Evolutionary conservation across 1,140 invertebrate genomes (phyloP).

Genomic region (Ditylenchus dipsaci): DNA sequence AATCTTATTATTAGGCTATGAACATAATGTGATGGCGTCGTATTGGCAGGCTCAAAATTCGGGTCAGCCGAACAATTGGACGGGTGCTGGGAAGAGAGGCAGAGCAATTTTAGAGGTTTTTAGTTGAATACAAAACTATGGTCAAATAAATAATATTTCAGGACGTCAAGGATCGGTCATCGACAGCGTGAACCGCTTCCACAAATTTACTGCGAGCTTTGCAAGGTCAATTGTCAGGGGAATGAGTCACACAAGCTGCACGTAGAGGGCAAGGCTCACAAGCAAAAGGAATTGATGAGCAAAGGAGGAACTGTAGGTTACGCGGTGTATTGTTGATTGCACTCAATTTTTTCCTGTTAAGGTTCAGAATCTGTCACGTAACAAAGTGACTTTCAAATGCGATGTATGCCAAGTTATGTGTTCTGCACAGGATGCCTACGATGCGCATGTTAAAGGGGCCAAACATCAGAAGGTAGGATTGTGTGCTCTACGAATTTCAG

Average conservation of each 20-base stretch:
- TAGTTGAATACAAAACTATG: no score
- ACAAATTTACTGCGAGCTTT: slow-evolving; percentile 32
- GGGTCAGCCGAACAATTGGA: no score
- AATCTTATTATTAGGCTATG: no score
- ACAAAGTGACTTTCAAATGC: slow-evolving; percentile 63
- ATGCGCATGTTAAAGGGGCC: slow-evolving; percentile 89
- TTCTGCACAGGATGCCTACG: slow-evolving; percentile 88
- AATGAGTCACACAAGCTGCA: slow-evolving; percentile 91
- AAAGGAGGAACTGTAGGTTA: slow-evolving; percentile 64
- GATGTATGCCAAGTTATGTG: slow-evolving; percentile 91
- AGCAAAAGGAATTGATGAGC: slow-evolving; percentile 87
- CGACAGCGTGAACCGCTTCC: slow-evolving; percentile 22
- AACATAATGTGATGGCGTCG: no score
- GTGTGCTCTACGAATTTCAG: no score
- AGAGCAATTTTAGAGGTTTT: no score
- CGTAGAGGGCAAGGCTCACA: slow-evolving; percentile 94
- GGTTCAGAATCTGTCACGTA: slow-evolving; percentile 27
- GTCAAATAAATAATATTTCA: no score
- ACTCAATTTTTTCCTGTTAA: neutral
- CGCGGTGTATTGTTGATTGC: neutral
- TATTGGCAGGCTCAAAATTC: no score
- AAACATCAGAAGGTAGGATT: slow-evolving; percentile 68
- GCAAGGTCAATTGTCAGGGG: slow-evolving; percentile 65
- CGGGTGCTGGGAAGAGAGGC: no score
- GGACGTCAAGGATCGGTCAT: slow-evolving; percentile 12